These are phyloP conservation scores for Hypena proboscidalis DNA, from an alignment of 2,888 invertebrate genomes.

Conservation along the genomic window DNA sequence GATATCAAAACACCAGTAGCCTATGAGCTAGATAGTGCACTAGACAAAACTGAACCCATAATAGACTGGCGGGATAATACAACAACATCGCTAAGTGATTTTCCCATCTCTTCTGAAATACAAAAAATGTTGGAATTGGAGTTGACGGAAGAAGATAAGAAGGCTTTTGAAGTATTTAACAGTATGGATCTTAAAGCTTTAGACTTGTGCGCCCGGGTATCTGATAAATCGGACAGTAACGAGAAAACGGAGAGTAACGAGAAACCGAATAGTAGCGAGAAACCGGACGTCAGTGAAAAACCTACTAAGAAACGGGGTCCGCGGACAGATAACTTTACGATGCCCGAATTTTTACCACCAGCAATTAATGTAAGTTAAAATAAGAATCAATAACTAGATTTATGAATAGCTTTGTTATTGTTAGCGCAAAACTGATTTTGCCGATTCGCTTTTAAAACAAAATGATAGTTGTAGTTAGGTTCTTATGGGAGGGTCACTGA, in stretches of 20 bases:
- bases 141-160: slow-evolving; percentile 5
- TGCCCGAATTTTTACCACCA: slow-evolving; percentile 37
- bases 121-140: not conserved
- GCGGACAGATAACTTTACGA: slow-evolving; percentile 54
- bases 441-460: too few relatives aligned
- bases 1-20: slow-evolving; percentile 50
- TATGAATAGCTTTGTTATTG: too few relatives aligned
- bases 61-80: slow-evolving; percentile 63
- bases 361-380: slow-evolving; percentile 53
- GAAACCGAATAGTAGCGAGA: too few relatives aligned
- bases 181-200: slow-evolving; percentile 40
- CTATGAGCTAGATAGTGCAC: slow-evolving; percentile 57
- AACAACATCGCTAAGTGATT: slow-evolving; percentile 63
- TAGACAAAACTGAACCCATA: slow-evolving; percentile 63
- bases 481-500: too few relatives aligned
- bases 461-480: too few relatives aligned
- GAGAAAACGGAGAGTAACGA: slow-evolving; percentile 31
- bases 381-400: too few relatives aligned
- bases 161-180: slow-evolving; percentile 3
- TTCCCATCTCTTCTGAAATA: slow-evolving; percentile 35
- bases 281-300: too few relatives aligned
- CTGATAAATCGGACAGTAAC: slow-evolving; percentile 38
- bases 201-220: slow-evolving; percentile 37
- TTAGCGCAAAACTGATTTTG: too few relatives aligned
- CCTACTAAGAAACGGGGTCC: slow-evolving; percentile 50